Evolutionary conservation across 2,113 vertebrate species (phyloP).

Genomic region (Motacilla tschutschensis): DNA sequence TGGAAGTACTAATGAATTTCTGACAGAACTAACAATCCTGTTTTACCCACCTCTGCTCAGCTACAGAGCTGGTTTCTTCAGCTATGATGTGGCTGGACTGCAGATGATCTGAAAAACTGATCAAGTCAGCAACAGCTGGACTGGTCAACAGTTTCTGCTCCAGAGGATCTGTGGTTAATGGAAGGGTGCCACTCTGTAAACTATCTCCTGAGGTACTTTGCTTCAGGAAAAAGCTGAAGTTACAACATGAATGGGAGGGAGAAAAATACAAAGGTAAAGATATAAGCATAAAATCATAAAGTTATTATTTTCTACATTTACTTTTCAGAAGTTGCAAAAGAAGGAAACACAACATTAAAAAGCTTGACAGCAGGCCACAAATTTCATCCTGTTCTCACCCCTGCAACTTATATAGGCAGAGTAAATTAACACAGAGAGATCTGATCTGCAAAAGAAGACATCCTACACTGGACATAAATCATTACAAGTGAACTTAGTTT

Average conservation of each 20-base stretch:
- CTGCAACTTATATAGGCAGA: background rate
- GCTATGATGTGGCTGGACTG: constrained; percentile 59
- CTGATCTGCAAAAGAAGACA: background rate
- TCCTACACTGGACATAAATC: background rate
- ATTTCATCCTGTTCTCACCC: background rate
- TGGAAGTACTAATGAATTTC: background rate
- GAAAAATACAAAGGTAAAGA: background rate
- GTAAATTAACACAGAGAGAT: background rate
- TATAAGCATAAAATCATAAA: background rate
- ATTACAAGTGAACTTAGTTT: background rate
- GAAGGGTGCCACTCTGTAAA: constrained; percentile 81
- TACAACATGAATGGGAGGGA: background rate
- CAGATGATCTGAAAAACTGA: constrained; percentile 72
- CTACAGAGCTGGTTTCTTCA: constrained; percentile 59
- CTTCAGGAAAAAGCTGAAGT: constrained; percentile 88
- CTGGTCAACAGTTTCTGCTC: constrained; percentile 73
- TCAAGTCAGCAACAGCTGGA: constrained; percentile 73
- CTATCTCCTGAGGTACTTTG: constrained; percentile 91
- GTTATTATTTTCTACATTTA: background rate
- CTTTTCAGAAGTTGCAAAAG: background rate
- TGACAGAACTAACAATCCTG: background rate
- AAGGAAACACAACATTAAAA: background rate
- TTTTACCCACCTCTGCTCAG: constrained; percentile 76
- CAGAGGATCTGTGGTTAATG: constrained; percentile 65
- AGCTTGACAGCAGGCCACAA: background rate